Percentiles rank a stretch among this genome's conserved stretches.
Conservation (phyloP, 2,888 invertebrate species). For the Tipula unca region DNA sequence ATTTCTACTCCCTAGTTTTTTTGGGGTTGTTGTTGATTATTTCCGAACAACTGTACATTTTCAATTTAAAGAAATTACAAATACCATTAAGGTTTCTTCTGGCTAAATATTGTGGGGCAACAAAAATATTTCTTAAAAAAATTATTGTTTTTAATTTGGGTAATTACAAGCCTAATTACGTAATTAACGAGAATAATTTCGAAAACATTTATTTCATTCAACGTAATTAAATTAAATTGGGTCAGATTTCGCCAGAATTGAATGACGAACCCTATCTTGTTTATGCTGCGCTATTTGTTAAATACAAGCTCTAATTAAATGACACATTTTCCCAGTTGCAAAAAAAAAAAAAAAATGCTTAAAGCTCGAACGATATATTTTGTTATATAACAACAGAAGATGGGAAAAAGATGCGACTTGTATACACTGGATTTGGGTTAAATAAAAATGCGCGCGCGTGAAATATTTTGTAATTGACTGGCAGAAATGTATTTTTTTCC, state of each 20-base stretch:
- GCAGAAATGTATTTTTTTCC: neutral
- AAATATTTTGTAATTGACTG: neutral
- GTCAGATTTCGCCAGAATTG: neutral
- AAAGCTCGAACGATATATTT: no score
- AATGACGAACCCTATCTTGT: no score
- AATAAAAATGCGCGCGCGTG: neutral
- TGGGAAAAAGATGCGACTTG: neutral
- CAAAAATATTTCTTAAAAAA: neutral
- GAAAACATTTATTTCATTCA: neutral
- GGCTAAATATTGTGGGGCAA: neutral
- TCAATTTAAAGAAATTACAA: no score
- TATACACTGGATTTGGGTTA: neutral
- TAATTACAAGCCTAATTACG: neutral
- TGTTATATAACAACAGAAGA: no score
- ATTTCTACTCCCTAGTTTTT: no score
- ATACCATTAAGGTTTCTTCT: no score
- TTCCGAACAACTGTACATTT: no score
- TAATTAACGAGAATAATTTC: neutral
- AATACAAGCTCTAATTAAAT: no score
- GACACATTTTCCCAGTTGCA: no score
- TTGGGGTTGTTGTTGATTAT: no score
- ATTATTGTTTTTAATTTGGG: neutral
- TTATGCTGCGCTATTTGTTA: no score
- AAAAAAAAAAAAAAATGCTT: no score
- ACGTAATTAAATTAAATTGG: neutral